A percentile compares a stretch with the other conserved stretches of the same genome.
Evolutionary conservation across 2,888 invertebrate species (phyloP).

Genomic region (Phyllotreta cruciferae): DNA sequence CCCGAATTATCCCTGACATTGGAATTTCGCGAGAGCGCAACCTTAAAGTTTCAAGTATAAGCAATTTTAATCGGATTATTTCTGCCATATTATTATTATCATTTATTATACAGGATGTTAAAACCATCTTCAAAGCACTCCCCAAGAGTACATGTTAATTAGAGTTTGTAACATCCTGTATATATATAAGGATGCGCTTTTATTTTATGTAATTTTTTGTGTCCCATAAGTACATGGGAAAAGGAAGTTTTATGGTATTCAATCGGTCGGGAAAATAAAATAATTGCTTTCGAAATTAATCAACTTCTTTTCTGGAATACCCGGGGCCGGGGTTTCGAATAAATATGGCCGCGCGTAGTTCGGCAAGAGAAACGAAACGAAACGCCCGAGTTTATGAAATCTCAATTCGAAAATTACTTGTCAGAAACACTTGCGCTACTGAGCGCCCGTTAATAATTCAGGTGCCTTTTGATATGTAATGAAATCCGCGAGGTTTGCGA

Average conservation of each 20-base stretch:
- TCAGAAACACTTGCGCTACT: constrained; percentile 31
- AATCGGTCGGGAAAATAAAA: too few species aligned
- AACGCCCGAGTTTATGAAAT: constrained; percentile 28
- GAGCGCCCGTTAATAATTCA: constrained; percentile 22
- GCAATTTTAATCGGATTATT: constrained; percentile 12
- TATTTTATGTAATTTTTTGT: too few species aligned
- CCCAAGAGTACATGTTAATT: too few species aligned
- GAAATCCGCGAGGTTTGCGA: constrained; percentile 14
- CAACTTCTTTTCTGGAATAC: constrained; percentile 23
- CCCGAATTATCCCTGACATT: constrained; percentile 43
- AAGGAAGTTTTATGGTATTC: too few species aligned
- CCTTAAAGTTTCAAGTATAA: constrained; percentile 4
- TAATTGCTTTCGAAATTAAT: constrained; percentile 29
- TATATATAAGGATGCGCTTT: too few species aligned
- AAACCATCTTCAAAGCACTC: neutral
- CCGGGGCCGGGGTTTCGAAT: constrained; percentile 15
- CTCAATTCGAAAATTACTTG: constrained; percentile 32
- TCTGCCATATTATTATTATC: neutral
- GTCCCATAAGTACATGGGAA: too few species aligned
- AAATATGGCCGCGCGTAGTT: constrained; percentile 23
- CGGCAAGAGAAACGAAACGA: constrained; percentile 8
- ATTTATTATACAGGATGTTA: neutral
- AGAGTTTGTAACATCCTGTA: too few species aligned
- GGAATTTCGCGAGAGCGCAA: constrained; percentile 15
- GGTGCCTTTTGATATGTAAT: constrained; percentile 23